These are phyloP conservation scores for Sinocyclocheilus maitianheensis DNA, from an alignment of 2,113 vertebrate genomes.

Conservation along the genomic window DNA sequence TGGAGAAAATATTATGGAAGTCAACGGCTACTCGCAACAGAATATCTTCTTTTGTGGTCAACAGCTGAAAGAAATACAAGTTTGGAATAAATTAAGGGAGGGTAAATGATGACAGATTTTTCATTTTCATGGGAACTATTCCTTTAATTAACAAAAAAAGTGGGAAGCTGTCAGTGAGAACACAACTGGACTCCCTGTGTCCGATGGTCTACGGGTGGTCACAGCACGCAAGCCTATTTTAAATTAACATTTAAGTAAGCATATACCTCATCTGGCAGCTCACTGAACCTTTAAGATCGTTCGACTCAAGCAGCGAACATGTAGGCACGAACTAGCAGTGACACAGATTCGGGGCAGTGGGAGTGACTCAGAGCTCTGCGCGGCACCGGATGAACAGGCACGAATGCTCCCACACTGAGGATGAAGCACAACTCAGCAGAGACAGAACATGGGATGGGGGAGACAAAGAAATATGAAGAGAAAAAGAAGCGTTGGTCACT, in stretches of 20 bases:
- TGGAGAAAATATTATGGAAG: too few species aligned
- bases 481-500: constrained; percentile 24
- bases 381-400: constrained; percentile 45
- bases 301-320: constrained; percentile 54
- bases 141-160: background rate
- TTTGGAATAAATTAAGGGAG: too few species aligned
- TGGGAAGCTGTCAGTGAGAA: background rate
- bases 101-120: too few species aligned
- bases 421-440: constrained; percentile 27
- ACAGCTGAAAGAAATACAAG: too few species aligned
- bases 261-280: constrained; percentile 72
- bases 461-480: background rate
- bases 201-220: constrained; percentile 58
- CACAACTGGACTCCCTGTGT: constrained; percentile 51
- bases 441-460: constrained; percentile 37
- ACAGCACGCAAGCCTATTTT: constrained; percentile 63
- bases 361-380: constrained; percentile 64
- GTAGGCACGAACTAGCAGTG: constrained; percentile 69
- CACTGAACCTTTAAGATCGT: constrained; percentile 60
- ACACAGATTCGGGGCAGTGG: constrained; percentile 70
- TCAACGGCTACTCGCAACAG: too few species aligned
- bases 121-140: background rate
- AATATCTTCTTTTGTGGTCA: too few species aligned
- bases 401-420: constrained; percentile 34
- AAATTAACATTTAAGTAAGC: constrained; percentile 75